These are phyloP conservation scores for Diplodus sargus DNA, from an alignment of 2,797 vertebrate genomes.

Conservation along the genomic window DNA sequence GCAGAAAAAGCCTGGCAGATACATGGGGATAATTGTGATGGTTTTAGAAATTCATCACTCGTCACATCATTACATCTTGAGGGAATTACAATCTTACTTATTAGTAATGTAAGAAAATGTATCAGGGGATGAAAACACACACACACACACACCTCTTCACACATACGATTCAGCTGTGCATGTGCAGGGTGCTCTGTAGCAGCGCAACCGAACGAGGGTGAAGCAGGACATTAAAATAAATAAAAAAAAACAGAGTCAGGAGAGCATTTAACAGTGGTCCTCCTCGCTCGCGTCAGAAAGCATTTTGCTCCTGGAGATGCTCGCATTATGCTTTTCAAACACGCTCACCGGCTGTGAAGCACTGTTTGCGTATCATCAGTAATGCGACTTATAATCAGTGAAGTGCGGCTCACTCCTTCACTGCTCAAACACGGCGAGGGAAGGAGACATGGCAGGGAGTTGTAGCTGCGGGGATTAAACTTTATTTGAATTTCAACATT, in stretches of 20 bases:
- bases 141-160: constrained; percentile 8
- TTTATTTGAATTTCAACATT: constrained; percentile 35
- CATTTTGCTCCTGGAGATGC: constrained; percentile 16
- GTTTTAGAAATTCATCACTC: constrained; percentile 8
- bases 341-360: constrained; percentile 44
- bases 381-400: constrained; percentile 62
- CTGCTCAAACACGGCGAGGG: constrained; percentile 14
- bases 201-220: constrained; percentile 8
- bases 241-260: neutral
- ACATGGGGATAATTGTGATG: constrained; percentile 15
- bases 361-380: constrained; percentile 52
- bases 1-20: constrained; percentile 23
- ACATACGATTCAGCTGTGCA: constrained; percentile 2
- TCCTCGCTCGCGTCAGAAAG: constrained; percentile 37
- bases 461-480: constrained; percentile 23
- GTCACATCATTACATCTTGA: constrained; percentile 9
- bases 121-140: neutral
- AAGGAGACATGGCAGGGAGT: constrained; percentile 18
- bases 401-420: constrained; percentile 32
- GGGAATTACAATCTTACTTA: constrained; percentile 3
- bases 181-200: neutral
- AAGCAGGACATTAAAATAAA: constrained; percentile 25
- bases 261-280: constrained; percentile 1
- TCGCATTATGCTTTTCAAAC: constrained; percentile 47
- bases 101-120: constrained; percentile 16